Conservation (phyloP, 2,888 invertebrate species). For the Caenorhabditis sinica region DNA sequence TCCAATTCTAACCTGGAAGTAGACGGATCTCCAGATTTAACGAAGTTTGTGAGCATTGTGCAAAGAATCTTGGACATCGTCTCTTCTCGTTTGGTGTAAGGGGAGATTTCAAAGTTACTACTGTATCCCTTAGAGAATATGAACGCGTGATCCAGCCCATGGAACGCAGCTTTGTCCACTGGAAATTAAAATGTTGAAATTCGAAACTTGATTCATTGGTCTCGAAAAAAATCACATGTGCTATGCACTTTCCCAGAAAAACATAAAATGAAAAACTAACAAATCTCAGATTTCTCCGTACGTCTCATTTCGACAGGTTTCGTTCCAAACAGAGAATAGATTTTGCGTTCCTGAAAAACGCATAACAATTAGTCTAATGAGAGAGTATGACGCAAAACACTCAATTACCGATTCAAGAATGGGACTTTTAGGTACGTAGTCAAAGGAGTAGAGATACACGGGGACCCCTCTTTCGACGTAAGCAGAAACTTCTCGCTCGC, state of each 20-base stretch:
- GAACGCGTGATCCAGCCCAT: slow-evolving; percentile 83
- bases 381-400: slow-evolving; percentile 29
- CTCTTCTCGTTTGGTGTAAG: slow-evolving; percentile 81
- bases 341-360: slow-evolving; percentile 68
- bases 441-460: slow-evolving; percentile 83
- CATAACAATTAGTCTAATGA: not conserved
- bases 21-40: slow-evolving; percentile 76
- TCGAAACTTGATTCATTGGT: slow-evolving; percentile 16
- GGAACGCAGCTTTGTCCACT: slow-evolving; percentile 78
- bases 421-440: slow-evolving; percentile 81
- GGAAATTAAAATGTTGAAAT: slow-evolving; percentile 3
- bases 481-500: slow-evolving; percentile 79
- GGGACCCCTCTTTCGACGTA: slow-evolving; percentile 77
- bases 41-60: slow-evolving; percentile 81
- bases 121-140: slow-evolving; percentile 83
- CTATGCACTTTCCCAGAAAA: slow-evolving; percentile 46
- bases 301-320: slow-evolving; percentile 76
- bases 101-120: slow-evolving; percentile 76
- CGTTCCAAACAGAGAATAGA: slow-evolving; percentile 80
- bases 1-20: slow-evolving; percentile 59
- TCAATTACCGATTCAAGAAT: slow-evolving; percentile 80
- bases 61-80: slow-evolving; percentile 80
- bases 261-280: slow-evolving; percentile 38
- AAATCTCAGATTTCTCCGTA: slow-evolving; percentile 68
- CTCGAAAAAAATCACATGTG: slow-evolving; percentile 18